Percentiles rank a stretch among this genome's conserved stretches.
Evolutionary conservation across 92 coral and sea anemone genomes (phyloP).

Genomic region (Umimayanthus kanabou): DNA sequence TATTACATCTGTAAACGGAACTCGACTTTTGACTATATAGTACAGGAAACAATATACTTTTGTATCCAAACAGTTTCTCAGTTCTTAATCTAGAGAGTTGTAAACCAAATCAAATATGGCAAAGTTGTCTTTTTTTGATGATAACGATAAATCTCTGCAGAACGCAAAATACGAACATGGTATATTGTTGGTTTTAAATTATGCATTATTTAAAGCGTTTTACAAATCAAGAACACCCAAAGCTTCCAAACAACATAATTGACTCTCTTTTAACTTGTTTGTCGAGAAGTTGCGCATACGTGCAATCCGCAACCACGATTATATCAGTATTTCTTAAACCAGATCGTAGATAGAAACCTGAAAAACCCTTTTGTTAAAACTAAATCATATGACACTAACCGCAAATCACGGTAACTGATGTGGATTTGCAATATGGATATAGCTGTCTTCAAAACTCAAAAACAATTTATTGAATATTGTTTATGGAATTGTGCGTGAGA

Average conservation of each 20-base stretch:
- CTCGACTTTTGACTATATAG: not conserved
- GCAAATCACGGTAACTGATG: not conserved
- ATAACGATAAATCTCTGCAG: constrained; percentile 4
- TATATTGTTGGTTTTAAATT: not conserved
- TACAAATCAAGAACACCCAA: not conserved
- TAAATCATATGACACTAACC: not conserved
- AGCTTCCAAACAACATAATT: not conserved
- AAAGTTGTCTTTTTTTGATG: not conserved
- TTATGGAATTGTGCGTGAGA: not conserved
- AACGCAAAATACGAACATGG: not conserved
- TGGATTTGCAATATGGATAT: not conserved
- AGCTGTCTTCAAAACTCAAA: not conserved
- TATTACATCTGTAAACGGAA: not conserved
- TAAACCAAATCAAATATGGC: not conserved
- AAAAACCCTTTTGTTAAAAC: not conserved
- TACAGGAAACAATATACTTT: not conserved
- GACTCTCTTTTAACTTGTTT: not conserved
- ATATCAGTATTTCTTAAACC: not conserved
- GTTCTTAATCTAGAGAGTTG: not conserved
- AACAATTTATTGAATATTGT: not conserved
- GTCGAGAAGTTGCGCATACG: not conserved
- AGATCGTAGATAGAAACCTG: not conserved
- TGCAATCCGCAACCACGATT: not conserved
- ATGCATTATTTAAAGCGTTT: not conserved
- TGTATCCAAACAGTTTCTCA: not conserved